Conservation (phyloP, 2,797 vertebrate genomes). For the Eospalax fontanierii region DNA sequence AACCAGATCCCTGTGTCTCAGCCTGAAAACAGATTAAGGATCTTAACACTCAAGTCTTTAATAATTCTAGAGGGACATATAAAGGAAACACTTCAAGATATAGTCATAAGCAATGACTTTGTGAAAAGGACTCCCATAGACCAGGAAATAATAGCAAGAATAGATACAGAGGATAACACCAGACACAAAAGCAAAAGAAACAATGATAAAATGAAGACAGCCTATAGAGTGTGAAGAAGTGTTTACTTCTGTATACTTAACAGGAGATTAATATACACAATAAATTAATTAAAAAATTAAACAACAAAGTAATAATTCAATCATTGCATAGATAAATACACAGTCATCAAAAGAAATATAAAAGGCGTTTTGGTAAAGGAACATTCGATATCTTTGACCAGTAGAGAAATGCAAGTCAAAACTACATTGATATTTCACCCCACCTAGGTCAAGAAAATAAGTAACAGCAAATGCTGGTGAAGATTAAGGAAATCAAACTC, state of each 20-base stretch:
- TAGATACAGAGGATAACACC: not conserved
- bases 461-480: not conserved
- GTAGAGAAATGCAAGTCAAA: not conserved
- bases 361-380: not conserved
- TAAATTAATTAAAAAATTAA: not conserved
- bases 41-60: not conserved
- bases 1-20: not conserved
- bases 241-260: not conserved
- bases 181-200: not conserved
- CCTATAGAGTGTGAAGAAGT: not conserved
- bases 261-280: not conserved
- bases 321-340: not conserved
- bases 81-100: too few relatives aligned
- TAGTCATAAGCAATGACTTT: not conserved
- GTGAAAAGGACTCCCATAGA: not conserved
- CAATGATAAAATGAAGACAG: not conserved
- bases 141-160: not conserved
- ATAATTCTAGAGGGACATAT: not conserved
- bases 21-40: not conserved
- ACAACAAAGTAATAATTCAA: not conserved
- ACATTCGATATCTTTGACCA: not conserved
- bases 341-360: not conserved
- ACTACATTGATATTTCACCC: not conserved
- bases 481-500: not conserved
- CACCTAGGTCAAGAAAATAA: not conserved